These are phyloP conservation scores for Norana najaformis DNA, from an alignment of 2,888 invertebrate species.

Conservation along the genomic window DNA sequence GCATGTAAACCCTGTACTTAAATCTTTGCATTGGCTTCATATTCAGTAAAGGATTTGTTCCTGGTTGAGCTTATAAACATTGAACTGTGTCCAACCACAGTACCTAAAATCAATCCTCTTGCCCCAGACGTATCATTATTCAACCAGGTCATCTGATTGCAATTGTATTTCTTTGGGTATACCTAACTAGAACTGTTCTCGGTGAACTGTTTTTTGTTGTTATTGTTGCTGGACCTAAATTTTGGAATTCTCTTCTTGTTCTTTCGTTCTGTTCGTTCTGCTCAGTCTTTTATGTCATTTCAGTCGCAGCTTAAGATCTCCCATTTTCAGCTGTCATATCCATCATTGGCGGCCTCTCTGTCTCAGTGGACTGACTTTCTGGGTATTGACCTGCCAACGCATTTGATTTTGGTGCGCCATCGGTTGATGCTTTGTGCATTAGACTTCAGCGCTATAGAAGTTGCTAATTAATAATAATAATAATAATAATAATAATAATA, in stretches of 20 bases:
- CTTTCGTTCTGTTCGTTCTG: neutral
- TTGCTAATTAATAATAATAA: neutral
- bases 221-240: neutral
- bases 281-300: neutral
- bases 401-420: neutral
- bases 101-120: too few relatives aligned
- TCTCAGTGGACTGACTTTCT: neutral
- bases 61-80: too few relatives aligned
- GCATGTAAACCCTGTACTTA: too few relatives aligned
- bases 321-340: neutral
- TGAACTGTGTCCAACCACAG: too few relatives aligned
- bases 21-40: too few relatives aligned
- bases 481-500: too few relatives aligned
- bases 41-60: too few relatives aligned
- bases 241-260: neutral
- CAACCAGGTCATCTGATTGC: neutral
- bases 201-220: neutral
- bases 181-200: neutral
- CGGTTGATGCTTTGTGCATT: neutral
- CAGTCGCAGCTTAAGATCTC: neutral
- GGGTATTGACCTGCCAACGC: neutral
- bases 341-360: neutral
- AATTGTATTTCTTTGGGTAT: neutral
- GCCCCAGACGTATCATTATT: neutral
- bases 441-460: neutral